These are phyloP conservation scores for Octopus bimaculoides DNA, from an alignment of 1,140 invertebrate genomes.

Conservation along the genomic window DNA sequence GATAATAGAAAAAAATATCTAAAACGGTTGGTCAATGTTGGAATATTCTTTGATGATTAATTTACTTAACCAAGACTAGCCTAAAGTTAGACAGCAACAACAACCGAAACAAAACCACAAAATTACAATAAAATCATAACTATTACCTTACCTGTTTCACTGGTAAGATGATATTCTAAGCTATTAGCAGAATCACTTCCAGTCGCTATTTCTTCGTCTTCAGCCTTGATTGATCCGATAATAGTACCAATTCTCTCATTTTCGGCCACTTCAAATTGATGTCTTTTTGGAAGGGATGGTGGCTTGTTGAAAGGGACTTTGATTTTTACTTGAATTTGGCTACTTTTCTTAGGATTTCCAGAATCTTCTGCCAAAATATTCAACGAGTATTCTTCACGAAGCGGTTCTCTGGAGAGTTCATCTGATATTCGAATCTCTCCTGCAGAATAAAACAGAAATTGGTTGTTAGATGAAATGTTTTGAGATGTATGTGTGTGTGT, in stretches of 20 bases:
- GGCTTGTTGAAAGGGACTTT: not conserved
- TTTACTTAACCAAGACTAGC: no score
- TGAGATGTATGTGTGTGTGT: no score
- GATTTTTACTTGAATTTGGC: not conserved
- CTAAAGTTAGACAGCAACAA: no score
- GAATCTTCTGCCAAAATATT: not conserved
- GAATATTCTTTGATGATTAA: no score
- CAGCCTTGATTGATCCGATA: not conserved
- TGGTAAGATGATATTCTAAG: not conserved
- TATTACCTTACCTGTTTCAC: not conserved
- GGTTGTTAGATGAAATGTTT: no score
- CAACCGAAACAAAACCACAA: not conserved
- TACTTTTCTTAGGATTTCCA: not conserved
- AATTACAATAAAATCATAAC: not conserved
- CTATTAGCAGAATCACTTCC: not conserved
- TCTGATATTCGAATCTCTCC: not conserved
- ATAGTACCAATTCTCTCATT: not conserved
- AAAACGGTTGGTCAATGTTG: no score
- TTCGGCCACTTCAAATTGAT: not conserved
- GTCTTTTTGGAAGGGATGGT: not conserved
- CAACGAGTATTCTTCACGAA: not conserved
- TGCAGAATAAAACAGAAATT: not conserved
- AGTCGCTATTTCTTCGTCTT: not conserved
- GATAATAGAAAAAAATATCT: no score
- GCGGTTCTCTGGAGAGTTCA: not conserved